Base-by-base conservation (phyloP, 2,888 invertebrate genomes). In the Chaetogeoica ovagalla region DNA sequence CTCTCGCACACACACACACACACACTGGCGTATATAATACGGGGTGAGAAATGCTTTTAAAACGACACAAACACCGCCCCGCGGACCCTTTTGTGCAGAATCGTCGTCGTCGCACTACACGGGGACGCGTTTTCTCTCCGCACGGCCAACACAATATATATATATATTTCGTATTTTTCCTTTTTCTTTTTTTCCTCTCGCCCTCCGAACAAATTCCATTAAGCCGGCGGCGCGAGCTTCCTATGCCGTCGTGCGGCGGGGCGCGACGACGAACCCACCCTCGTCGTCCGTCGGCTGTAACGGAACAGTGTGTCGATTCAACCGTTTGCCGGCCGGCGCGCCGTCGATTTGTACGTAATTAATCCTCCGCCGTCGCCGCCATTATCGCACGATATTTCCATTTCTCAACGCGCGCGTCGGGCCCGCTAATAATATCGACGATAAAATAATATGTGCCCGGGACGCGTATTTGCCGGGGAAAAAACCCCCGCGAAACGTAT, bases 11-110 rank as follows among this genome's bases (percentile, higher is more conserved):
- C 30, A 23, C 23, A 17, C 19, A 30, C 4, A 30, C 30, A 30
- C 4, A 30, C 30, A 30, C 4, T 30, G n/a, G n/a, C n/a, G n/a
- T 30, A 30, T 30, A 30, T 30, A 30, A 30, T 21, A 21, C 43
- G 59, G 66, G 77, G 69, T 62, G 77, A 77, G 69, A 77, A 77
- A 77, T 77, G 77, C 77, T 77, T 70, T 77, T 77, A 77, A 77
- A 77, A 69, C 77, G 77, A 77, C 69, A 62, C 69, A 48, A 59
- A 59, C 66, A 59, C 62, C 13, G 48, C 43, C 11, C 48, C 13
- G 37, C 19, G 37, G 60, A 72, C 71, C 71, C 71, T 60, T 71
- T n/a, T n/a, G n/a, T 48, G 43, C 60, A 30, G 30, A 30, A 30
- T 30, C 30, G 30, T 30, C 30, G 30, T 30, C 30, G 21, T 23